Evolutionary conservation across 2,888 invertebrate genomes (phyloP).

Genomic region (Macroteleia sp.): DNA sequence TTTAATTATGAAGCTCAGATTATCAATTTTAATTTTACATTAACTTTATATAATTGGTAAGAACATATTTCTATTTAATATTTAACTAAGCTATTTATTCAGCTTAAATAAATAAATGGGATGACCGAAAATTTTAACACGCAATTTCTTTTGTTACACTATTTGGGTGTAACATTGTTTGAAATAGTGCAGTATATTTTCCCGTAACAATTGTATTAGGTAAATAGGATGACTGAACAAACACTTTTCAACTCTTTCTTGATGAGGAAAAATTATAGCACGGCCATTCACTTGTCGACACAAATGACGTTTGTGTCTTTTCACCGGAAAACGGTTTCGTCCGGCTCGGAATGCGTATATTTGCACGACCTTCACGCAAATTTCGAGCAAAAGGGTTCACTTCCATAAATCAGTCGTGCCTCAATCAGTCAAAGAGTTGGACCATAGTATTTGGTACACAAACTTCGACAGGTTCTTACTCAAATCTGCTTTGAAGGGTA

Average conservation of each 20-base stretch:
- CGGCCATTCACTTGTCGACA: conserved; percentile 52
- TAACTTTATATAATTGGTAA: too few relatives aligned
- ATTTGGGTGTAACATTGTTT: conserved; percentile 3
- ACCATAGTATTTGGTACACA: conserved; percentile 49
- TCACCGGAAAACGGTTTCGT: conserved; percentile 41
- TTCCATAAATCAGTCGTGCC: conserved; percentile 75
- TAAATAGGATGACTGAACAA: conserved; percentile 47
- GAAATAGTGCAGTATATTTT: conserved; percentile 36
- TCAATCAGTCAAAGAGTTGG: conserved; percentile 66
- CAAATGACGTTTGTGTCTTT: conserved; percentile 64
- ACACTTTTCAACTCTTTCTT: conserved; percentile 56
- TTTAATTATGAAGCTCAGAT: too few relatives aligned
- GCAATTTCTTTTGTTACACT: conserved; percentile 2
- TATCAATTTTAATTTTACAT: too few relatives aligned
- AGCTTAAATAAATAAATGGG: too few relatives aligned
- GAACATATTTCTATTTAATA: too few relatives aligned
- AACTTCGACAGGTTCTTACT: conserved; percentile 64
- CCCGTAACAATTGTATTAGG: conserved; percentile 36
- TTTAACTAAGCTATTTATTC: too few relatives aligned
- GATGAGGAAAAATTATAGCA: conserved; percentile 62
- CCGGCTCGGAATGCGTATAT: conserved; percentile 56
- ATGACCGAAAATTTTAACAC: too few relatives aligned
- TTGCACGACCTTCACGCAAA: conserved; percentile 75
- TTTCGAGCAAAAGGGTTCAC: conserved; percentile 76
- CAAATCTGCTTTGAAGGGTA: conserved; percentile 51